phyloP scores from a whole-genome alignment of 2,113 vertebrate genomes.

The Gallinago paraguaiae region DNA sequence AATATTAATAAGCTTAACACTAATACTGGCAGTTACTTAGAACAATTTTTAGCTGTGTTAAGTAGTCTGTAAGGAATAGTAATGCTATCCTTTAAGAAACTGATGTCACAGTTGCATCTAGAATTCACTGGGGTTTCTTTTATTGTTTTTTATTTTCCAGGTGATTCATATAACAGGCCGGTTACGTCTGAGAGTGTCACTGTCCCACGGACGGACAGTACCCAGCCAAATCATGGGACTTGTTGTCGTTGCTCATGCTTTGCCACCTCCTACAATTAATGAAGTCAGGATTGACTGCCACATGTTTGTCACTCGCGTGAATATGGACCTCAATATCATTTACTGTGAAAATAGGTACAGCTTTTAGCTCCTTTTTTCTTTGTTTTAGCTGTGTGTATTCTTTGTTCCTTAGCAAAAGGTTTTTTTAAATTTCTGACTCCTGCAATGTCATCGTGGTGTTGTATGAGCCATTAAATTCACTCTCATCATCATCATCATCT shows the following conservation, averaged over 20 bases:
- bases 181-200: slow-evolving; percentile 90
- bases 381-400: not conserved
- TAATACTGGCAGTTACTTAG: slow-evolving; percentile 20
- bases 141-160: slow-evolving; percentile 76
- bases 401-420: not conserved
- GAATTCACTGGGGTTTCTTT: slow-evolving; percentile 55
- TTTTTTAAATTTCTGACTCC: not conserved
- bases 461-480: not conserved
- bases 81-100: slow-evolving; percentile 40
- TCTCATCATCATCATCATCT: not conserved
- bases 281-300: slow-evolving; percentile 99
- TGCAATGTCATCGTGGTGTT: not conserved
- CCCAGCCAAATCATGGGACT: slow-evolving; percentile 98
- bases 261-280: slow-evolving; percentile 98
- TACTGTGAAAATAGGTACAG: slow-evolving; percentile 99
- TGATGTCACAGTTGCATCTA: not conserved
- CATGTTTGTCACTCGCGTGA: slow-evolving; percentile 98
- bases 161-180: slow-evolving; percentile 97
- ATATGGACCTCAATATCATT: slow-evolving; percentile 99
- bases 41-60: slow-evolving; percentile 16
- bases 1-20: slow-evolving; percentile 48
- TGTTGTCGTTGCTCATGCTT: slow-evolving; percentile 94
- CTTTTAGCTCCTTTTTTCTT: slow-evolving; percentile 47
- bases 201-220: slow-evolving; percentile 90
- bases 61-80: not conserved